Evolutionary conservation across 2,888 invertebrate genomes (phyloP), one percentile per base, ranked within the genome.

Genomic region (Conus canariensis): DNA sequence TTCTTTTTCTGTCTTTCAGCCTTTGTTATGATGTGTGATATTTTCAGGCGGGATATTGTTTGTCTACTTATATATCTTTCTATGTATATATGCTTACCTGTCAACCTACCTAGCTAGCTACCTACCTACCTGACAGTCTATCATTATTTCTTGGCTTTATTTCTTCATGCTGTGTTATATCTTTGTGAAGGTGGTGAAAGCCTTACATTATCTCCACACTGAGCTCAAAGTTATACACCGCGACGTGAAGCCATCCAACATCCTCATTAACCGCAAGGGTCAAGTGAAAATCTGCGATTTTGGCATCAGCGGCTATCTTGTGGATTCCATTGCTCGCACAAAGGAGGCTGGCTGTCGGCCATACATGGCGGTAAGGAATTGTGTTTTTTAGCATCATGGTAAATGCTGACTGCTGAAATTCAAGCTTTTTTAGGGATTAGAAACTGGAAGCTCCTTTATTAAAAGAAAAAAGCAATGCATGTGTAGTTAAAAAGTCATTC

Each of bases 221-320:
- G 97, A 98, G 95, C 97, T 99, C 93, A 97, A 98, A 96, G 99
- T 99, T 77, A 99, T 99, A 94, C 99, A 99, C 96, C 97, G 98
- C 94, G 99, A 99, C 97, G 99, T 99, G 0, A 99, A 99, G 96
- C 99, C 99, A 60, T 99, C 99, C 90, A 99, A 99, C 97, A 99
- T 99, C 95, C 97, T 99, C 94, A 98, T 99, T 93, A 99, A 98
- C 96, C 97, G 98, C 92, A 97, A 97, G 95, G 99, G 99, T 45
- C 98, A 99, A 96, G 98, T 99, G 3, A 99, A 99, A 97, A 99
- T 99, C 97, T 99, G 99, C 96, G 99, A 99, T 97, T 99, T 99
- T 97, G 99, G 99, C 91, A 99, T 99, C 96, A 99, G 99, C 94
- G 99, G 99, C 22, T 99, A 99, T 96, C 97, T 99, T 90, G 99